Evolutionary conservation across 2,113 vertebrate species (phyloP).

Genomic region (Hassar affinis): DNA sequence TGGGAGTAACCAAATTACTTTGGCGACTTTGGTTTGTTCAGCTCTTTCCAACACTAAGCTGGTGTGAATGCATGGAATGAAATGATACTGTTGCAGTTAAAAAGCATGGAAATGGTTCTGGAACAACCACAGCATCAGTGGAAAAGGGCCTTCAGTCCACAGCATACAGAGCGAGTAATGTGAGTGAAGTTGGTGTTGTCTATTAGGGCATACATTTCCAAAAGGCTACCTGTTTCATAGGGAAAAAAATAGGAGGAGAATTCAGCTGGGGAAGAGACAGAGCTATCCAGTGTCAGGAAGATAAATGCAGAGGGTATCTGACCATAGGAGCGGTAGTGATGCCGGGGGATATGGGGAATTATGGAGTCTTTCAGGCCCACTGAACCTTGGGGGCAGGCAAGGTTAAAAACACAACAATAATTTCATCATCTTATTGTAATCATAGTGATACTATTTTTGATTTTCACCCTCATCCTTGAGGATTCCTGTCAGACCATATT

Average conservation of each 20-base stretch:
- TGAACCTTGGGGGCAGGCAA: slow-evolving; percentile 74
- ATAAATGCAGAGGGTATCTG: slow-evolving; percentile 71
- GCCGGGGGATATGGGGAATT: slow-evolving; percentile 72
- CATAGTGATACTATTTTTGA: neutral
- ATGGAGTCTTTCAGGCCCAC: slow-evolving; percentile 83
- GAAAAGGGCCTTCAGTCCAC: slow-evolving; percentile 53
- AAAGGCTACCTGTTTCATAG: slow-evolving; percentile 71
- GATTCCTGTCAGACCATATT: neutral
- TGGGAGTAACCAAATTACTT: neutral
- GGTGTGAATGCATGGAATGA: neutral
- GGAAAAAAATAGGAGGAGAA: slow-evolving; percentile 61
- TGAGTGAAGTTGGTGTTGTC: slow-evolving; percentile 54
- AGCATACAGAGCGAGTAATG: slow-evolving; percentile 42
- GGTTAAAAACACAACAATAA: slow-evolving; percentile 33
- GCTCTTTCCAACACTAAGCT: neutral
- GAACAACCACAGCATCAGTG: neutral
- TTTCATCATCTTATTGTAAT: neutral
- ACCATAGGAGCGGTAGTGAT: slow-evolving; percentile 75
- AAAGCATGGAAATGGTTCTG: neutral
- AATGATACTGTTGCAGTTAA: neutral
- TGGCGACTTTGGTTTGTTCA: neutral
- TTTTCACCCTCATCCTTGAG: neutral
- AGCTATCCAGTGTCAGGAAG: slow-evolving; percentile 71
- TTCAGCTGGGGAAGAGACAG: slow-evolving; percentile 67
- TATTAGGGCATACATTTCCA: neutral